Conservation (phyloP, 2,888 invertebrate genomes). For the Beris chalybata region DNA sequence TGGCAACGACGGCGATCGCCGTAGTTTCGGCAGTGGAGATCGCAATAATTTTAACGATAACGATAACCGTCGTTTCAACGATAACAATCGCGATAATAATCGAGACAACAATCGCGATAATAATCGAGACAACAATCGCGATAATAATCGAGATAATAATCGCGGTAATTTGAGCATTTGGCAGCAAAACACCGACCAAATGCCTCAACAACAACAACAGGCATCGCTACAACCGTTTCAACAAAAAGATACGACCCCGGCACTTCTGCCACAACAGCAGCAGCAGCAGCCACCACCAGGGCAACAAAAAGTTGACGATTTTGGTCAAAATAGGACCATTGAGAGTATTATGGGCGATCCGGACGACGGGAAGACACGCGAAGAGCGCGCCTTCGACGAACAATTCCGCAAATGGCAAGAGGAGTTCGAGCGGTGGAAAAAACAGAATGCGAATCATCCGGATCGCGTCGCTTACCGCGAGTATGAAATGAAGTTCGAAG, state of each 20-base stretch:
- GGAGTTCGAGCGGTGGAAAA: constrained; percentile 89
- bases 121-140: not conserved
- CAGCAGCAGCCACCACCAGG: constrained; percentile 72
- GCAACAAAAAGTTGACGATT: constrained; percentile 59
- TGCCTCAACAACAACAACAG: constrained; percentile 13
- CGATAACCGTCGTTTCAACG: constrained; percentile 23
- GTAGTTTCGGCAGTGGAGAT: constrained; percentile 22
- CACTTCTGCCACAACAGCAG: not conserved
- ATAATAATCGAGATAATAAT: constrained; percentile 2
- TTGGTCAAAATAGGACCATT: constrained; percentile 61
- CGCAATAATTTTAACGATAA: constrained; percentile 34
- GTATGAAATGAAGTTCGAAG: constrained; percentile 87
- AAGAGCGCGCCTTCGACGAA: constrained; percentile 83
- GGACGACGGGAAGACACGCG: constrained; percentile 50
- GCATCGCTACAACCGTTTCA: not conserved
- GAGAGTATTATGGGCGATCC: constrained; percentile 25
- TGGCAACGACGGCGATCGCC: constrained; percentile 10
- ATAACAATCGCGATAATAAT: constrained; percentile 4
- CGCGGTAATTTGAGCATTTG: constrained; percentile 5
- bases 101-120: constrained; percentile 32
- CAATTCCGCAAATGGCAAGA: constrained; percentile 91
- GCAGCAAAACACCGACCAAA: constrained; percentile 26
- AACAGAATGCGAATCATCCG: constrained; percentile 88
- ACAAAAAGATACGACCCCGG: not conserved
- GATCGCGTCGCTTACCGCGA: constrained; percentile 83